Conservation (phyloP, 2,113 vertebrate species). For the Cheilinus undulatus region DNA sequence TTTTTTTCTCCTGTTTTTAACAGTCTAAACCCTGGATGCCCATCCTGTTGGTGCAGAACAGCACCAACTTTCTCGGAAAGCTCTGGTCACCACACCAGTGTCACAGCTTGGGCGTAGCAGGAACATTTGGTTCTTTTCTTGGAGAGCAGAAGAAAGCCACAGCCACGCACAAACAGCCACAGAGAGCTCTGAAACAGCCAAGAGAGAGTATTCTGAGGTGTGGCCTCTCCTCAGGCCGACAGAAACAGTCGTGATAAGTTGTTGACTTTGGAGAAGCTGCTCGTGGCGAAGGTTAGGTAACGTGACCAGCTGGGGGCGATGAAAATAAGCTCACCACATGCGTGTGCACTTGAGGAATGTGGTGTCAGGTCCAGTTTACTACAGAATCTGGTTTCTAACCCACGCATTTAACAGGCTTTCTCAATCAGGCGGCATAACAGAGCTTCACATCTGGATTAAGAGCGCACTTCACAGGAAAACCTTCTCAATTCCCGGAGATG, state of each 20-base stretch:
- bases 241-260: constrained; percentile 40
- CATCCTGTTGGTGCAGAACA: constrained; percentile 46
- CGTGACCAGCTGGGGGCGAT: constrained; percentile 32
- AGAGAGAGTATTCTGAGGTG: constrained; percentile 68
- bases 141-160: constrained; percentile 51
- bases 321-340: constrained; percentile 59
- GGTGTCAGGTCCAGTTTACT: constrained; percentile 63
- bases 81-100: constrained; percentile 54
- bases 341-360: constrained; percentile 46
- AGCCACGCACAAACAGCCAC: constrained; percentile 63
- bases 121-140: constrained; percentile 77
- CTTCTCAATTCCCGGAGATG: constrained; percentile 49
- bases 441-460: constrained; percentile 55
- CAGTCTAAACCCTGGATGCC: constrained; percentile 20
- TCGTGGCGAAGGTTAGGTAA: constrained; percentile 26
- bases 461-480: constrained; percentile 37
- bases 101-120: constrained; percentile 37
- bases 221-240: constrained; percentile 46
- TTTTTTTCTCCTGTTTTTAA: background rate
- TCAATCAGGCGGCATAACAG: constrained; percentile 51
- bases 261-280: constrained; percentile 61
- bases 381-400: constrained; percentile 20
- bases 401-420: constrained; percentile 36
- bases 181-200: constrained; percentile 35
- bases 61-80: constrained; percentile 56